Evolutionary conservation across 2,888 invertebrate species (phyloP).

Genomic region (Pollenia labialis): DNA sequence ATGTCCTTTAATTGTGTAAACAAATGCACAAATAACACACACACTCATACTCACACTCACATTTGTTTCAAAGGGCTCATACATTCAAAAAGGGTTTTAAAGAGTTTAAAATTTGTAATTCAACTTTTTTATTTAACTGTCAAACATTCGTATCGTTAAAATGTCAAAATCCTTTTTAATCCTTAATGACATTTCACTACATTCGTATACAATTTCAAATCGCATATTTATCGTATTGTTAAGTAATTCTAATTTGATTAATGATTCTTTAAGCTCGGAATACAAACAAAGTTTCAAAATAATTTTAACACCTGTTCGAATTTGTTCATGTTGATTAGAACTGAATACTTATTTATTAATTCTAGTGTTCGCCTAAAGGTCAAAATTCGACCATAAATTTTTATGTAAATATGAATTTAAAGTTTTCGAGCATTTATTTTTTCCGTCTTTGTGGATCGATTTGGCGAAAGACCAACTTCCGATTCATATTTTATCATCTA

Average conservation of each 20-base stretch:
- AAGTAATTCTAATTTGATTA: conserved; percentile 81
- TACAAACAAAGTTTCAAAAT: conserved; percentile 52
- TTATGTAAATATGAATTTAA: too few species aligned
- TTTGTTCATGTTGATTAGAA: conserved; percentile 19
- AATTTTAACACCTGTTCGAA: conserved; percentile 67
- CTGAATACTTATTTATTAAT: too few species aligned
- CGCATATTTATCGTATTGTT: conserved; percentile 72
- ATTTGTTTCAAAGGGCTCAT: neutral
- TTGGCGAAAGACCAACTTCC: too few species aligned
- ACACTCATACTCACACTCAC: neutral
- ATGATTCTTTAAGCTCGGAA: conserved; percentile 75
- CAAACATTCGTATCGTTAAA: conserved; percentile 58
- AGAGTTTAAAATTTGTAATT: conserved; percentile 34
- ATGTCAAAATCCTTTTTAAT: conserved; percentile 69
- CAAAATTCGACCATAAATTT: too few species aligned
- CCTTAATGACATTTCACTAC: conserved; percentile 74
- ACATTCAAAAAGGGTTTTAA: conserved; percentile 34
- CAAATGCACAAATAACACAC: conserved; percentile 36
- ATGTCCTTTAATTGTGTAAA: conserved; percentile 80
- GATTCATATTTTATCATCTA: too few species aligned
- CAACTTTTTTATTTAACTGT: conserved; percentile 63
- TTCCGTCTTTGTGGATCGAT: too few species aligned
- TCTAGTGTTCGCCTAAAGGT: too few species aligned
- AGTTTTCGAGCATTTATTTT: too few species aligned
- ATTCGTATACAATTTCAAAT: conserved; percentile 68